A percentile compares a stretch with the other conserved stretches of the same genome.
Evolutionary conservation across 2,113 vertebrate genomes (phyloP).

Genomic region (Laticauda colubrina): DNA sequence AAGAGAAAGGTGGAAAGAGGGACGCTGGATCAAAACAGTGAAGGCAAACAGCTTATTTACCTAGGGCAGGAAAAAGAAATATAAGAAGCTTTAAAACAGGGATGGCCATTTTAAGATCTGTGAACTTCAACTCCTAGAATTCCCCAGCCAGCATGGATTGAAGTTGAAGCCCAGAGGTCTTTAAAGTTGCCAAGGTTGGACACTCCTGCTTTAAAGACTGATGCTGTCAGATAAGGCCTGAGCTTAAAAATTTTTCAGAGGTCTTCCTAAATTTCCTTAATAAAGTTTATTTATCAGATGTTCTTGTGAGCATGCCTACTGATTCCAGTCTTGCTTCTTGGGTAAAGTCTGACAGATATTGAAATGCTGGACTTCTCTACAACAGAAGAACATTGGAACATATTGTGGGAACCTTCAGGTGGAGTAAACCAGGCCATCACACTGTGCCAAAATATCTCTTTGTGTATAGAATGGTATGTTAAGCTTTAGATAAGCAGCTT

Average conservation of each 20-base stretch:
- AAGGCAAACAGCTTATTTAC: not conserved
- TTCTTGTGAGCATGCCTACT: not conserved
- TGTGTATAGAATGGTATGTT: not conserved
- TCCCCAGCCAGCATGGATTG: too few relatives aligned
- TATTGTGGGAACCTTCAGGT: not conserved
- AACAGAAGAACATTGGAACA: not conserved
- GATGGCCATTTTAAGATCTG: too few relatives aligned
- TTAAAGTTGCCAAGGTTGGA: too few relatives aligned
- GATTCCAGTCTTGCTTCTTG: not conserved
- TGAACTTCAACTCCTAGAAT: too few relatives aligned
- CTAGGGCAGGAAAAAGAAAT: not conserved
- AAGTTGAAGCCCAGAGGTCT: too few relatives aligned
- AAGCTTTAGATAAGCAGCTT: not conserved
- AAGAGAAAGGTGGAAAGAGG: not conserved
- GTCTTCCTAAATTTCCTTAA: not conserved
- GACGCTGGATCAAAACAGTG: not conserved
- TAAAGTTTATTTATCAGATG: not conserved
- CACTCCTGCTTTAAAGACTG: not conserved
- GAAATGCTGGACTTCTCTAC: not conserved
- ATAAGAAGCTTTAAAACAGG: not conserved
- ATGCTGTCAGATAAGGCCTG: not conserved
- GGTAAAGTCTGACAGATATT: not conserved
- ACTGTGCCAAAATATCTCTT: not conserved
- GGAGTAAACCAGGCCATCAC: not conserved
- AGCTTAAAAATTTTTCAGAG: not conserved